phyloP scores from a whole-genome alignment of 35 echinoderm and acorn worm genomes.

The Lytechinus pictus region DNA sequence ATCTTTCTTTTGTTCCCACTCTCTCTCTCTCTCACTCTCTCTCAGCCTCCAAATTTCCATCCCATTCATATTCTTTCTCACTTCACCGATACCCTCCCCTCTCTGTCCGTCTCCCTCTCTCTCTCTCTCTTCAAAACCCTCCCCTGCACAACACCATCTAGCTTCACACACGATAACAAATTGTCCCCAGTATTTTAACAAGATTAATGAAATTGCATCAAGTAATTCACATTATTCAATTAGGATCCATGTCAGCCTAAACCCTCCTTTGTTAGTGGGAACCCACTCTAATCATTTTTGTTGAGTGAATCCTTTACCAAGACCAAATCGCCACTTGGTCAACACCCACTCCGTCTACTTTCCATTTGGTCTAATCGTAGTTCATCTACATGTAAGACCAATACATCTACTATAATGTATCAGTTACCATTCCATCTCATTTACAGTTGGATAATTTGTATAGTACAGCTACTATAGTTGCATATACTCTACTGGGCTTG shows the following conservation, averaged over 20 bases:
- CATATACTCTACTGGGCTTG: too few species aligned
- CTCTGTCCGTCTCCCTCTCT: background rate
- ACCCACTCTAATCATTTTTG: background rate
- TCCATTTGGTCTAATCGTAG: too few species aligned
- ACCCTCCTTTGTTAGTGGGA: background rate
- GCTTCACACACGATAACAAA: background rate
- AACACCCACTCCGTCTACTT: too few species aligned
- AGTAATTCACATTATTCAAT: background rate
- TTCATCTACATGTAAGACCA: too few species aligned
- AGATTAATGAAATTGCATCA: slow-evolving; percentile 14
- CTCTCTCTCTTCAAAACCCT: background rate
- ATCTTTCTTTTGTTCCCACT: too few species aligned
- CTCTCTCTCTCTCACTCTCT: too few species aligned
- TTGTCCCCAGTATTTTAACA: background rate
- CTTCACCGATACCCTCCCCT: background rate
- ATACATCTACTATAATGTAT: too few species aligned
- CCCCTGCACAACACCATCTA: background rate
- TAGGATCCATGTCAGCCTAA: background rate
- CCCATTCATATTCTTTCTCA: background rate
- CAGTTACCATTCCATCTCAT: too few species aligned
- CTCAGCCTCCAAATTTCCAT: too few species aligned
- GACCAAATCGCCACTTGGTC: too few species aligned
- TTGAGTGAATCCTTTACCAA: background rate
- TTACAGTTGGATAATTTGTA: too few species aligned
- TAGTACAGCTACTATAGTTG: too few species aligned